Conservation (phyloP, 2,797 vertebrate genomes). For the Catamblyrhynchus diadema region DNA sequence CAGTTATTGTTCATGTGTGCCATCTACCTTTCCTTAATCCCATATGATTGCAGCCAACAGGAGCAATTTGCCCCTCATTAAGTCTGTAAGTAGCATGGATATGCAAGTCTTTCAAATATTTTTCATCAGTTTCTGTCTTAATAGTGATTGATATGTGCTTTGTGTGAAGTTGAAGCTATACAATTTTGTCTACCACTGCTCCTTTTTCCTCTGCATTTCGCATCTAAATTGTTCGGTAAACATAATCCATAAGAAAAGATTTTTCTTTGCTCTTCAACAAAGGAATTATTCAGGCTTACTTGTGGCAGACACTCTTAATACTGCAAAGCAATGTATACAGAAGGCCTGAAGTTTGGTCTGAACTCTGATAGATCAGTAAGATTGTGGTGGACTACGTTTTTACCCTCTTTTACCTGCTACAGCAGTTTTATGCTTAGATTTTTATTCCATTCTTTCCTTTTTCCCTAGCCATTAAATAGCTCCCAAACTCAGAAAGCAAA, state of each 20-base stretch:
- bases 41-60: neutral
- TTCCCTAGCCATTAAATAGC: neutral
- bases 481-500: neutral
- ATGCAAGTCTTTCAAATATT: constrained; percentile 25
- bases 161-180: neutral
- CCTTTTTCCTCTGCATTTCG: constrained; percentile 22
- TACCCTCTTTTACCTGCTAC: neutral
- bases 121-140: constrained; percentile 35
- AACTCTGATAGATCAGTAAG: neutral
- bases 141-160: constrained; percentile 38
- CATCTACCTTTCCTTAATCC: neutral
- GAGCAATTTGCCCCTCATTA: neutral
- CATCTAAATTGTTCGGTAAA: constrained; percentile 17
- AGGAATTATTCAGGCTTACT: constrained; percentile 20
- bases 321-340: neutral
- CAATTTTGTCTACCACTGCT: neutral
- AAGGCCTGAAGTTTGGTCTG: neutral
- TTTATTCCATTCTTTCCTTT: neutral
- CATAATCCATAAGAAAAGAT: neutral
- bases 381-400: neutral
- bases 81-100: constrained; percentile 10
- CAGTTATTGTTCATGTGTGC: neutral
- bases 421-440: neutral
- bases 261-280: neutral
- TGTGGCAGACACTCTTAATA: neutral